Percentiles rank a stretch among this genome's conserved stretches.
Conservation (phyloP, 1,140 invertebrate species). For the Drosophila navojoa region DNA sequence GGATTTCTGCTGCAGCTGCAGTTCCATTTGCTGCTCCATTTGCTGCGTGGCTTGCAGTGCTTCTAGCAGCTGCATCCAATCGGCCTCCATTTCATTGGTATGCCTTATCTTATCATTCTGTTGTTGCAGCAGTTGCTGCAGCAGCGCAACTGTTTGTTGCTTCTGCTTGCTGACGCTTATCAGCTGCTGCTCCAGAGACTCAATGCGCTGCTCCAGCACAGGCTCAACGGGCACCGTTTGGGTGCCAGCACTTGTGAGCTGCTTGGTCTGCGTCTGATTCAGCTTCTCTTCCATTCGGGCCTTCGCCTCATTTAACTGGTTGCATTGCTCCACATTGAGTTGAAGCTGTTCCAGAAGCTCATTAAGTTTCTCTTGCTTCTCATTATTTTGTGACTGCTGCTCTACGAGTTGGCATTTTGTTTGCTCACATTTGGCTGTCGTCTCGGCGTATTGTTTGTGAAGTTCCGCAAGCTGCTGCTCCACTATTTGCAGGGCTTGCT, state of each 20-base stretch:
- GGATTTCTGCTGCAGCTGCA: conserved; percentile 62
- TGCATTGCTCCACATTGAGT: conserved; percentile 43
- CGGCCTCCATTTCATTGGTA: conserved; percentile 63
- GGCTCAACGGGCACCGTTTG: conserved; percentile 31
- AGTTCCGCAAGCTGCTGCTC: conserved; percentile 50
- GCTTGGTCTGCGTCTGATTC: conserved; percentile 22
- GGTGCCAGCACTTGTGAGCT: conserved; percentile 22
- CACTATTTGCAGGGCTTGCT: conserved; percentile 31
- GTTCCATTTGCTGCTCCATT: conserved; percentile 57
- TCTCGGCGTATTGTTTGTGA: conserved; percentile 45
- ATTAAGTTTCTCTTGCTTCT: conserved; percentile 34
- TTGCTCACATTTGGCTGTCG: conserved; percentile 50
- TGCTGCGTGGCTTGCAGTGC: conserved; percentile 58
- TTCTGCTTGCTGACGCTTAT: conserved; percentile 49
- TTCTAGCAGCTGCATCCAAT: conserved; percentile 67
- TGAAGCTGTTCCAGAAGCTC: conserved; percentile 37
- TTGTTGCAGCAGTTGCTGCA: conserved; percentile 59
- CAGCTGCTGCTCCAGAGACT: conserved; percentile 57
- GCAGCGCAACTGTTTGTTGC: conserved; percentile 55
- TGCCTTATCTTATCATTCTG: conserved; percentile 72
- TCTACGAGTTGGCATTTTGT: conserved; percentile 43
- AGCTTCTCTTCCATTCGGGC: conserved; percentile 17
- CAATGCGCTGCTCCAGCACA: conserved; percentile 52
- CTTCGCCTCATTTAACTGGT: conserved; percentile 29
- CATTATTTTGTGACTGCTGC: conserved; percentile 36